phyloP scores from a whole-genome alignment of 2,797 vertebrate genomes.

The Falco rusticolus region DNA sequence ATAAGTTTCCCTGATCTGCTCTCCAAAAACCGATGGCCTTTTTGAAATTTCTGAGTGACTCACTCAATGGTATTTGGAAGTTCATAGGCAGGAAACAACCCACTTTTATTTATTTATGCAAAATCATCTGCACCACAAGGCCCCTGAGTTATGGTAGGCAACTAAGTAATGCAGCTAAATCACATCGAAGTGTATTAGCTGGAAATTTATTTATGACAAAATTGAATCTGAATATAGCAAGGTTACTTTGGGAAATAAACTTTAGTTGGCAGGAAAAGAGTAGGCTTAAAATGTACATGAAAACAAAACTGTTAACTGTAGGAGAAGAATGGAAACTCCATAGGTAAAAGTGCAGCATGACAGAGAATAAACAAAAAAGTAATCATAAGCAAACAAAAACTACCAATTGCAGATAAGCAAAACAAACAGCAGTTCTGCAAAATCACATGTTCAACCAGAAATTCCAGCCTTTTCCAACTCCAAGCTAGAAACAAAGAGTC shows the following conservation, averaged over 20 bases:
- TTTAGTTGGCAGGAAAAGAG: background rate
- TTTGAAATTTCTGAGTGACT: background rate
- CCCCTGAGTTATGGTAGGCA: background rate
- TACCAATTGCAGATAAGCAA: background rate
- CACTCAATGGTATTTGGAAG: background rate
- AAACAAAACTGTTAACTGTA: background rate
- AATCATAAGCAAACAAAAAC: background rate
- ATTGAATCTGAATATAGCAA: background rate
- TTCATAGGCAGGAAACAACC: background rate
- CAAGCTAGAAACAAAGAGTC: background rate
- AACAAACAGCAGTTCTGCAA: background rate
- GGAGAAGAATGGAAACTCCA: background rate
- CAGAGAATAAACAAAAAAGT: background rate
- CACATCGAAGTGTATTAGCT: background rate
- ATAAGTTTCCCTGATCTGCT: background rate
- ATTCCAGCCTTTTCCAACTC: background rate
- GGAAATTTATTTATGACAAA: slow-evolving; percentile 2
- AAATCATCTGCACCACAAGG: background rate
- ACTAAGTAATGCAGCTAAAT: background rate
- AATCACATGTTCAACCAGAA: background rate
- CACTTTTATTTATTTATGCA: background rate
- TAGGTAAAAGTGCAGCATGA: background rate
- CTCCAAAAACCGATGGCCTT: background rate
- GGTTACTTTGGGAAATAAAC: background rate
- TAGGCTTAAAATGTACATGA: background rate